Conservation (phyloP, 2,113 vertebrate genomes). For the Collichthys lucidus region DNA sequence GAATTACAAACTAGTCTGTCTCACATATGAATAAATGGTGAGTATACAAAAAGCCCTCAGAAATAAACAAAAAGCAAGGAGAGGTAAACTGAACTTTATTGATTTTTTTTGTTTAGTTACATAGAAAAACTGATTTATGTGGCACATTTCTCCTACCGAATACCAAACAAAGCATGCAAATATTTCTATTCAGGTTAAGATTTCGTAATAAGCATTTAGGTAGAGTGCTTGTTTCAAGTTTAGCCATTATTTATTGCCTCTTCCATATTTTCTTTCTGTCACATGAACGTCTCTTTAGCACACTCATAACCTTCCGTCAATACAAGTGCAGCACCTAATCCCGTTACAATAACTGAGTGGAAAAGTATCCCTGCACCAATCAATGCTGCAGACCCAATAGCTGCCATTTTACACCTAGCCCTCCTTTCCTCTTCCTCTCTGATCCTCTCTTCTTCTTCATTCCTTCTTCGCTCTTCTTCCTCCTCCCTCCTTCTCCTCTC, state of each 20-base stretch:
- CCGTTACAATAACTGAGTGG: no score
- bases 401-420: fast-evolving
- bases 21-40: no score
- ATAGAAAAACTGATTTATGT: not conserved
- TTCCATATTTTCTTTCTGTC: no score
- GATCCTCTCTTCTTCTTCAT: not conserved
- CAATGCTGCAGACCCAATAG: fast-evolving
- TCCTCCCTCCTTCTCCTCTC: not conserved
- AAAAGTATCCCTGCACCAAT: not conserved
- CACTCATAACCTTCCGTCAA: no score
- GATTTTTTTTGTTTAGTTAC: no score
- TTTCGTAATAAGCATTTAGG: not conserved
- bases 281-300: no score
- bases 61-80: not conserved
- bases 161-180: not conserved
- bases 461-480: not conserved
- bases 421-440: not conserved
- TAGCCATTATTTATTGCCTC: no score
- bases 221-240: no score
- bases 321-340: no score
- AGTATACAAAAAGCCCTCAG: no score
- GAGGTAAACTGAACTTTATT: conserved; percentile 1
- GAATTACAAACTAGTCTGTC: no score
- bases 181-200: not conserved
- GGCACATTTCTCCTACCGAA: not conserved